Evolutionary conservation across 37 sponge, comb jelly and placozoan species (phyloP), one percentile per base, ranked within the genome.

Genomic region (Beroe forskalii): DNA sequence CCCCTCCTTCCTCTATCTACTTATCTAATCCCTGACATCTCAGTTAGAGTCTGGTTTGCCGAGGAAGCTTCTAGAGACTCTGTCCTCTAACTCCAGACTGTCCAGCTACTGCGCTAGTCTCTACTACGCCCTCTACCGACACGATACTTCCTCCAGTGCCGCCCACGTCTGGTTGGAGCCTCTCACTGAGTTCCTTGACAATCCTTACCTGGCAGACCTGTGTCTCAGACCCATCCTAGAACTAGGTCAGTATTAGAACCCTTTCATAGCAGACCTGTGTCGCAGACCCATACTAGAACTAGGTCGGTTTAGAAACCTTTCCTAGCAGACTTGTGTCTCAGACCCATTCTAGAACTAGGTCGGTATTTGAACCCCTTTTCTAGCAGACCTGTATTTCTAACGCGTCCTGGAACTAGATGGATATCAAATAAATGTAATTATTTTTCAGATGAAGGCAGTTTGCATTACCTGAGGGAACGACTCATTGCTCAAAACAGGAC

Each of bases 201-300:
- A 72, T 20, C 75, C 75, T 39, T 38, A 36, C 40, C 40, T 72
- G 9, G 23, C 38, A 17, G 75, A 72, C 20, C 39, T 72, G 75
- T 72, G 75, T 72, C 75, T 72, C 40, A 3, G 75, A 22, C 75
- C 75, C 8, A 72, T 72, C 35, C 22, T 72, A 39, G 75, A 72
- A 39, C 30, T 72, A 19, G 75, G 75, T 72, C 2, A 12, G 75
- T 23, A 20, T 55, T 55, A 17, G 60, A 38, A 72, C 39, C 75
- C 75, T 39, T 38, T 72, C 40, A 19, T 72, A 1, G 23, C 38
- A 17, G 75, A 72, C 20, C 39, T 72, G 75, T 72, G 75, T 72
- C 75, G 31, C 40, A 3, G 75, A 22, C 75, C 75, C 8, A 72
- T 72, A 3, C 22, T 72, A 39, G 75, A 72, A 39, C 30, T 72